A percentile compares a stretch with the other conserved stretches of the same genome.
Conservation (phyloP, 2,888 invertebrate genomes). For the Yponomeuta plumbellus region DNA sequence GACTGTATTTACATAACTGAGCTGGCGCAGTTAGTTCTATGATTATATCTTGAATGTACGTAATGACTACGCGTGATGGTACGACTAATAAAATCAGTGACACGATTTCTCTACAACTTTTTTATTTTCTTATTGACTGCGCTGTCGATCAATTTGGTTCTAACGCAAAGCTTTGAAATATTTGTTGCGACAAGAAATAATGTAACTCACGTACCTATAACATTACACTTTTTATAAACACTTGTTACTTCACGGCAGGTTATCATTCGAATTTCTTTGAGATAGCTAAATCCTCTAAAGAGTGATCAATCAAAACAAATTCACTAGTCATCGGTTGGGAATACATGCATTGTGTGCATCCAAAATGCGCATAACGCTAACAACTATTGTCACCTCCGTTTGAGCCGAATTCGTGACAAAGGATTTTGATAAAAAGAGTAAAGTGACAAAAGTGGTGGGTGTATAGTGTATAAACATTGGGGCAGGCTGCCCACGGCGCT, state of each 20-base stretch:
- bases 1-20: slow-evolving; percentile 36
- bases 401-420: slow-evolving; percentile 65
- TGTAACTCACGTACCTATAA: background rate
- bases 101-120: slow-evolving; percentile 49
- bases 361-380: slow-evolving; percentile 61
- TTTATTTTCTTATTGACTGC: slow-evolving; percentile 25
- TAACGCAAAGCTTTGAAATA: background rate
- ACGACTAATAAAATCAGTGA: slow-evolving; percentile 44
- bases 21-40: slow-evolving; percentile 54
- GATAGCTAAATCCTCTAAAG: slow-evolving; percentile 35
- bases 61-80: slow-evolving; percentile 35
- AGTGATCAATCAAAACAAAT: slow-evolving; percentile 72
- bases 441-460: slow-evolving; percentile 62
- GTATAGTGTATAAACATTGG: slow-evolving; percentile 70
- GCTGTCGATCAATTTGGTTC: background rate
- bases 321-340: slow-evolving; percentile 74
- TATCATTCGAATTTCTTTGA: slow-evolving; percentile 48
- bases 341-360: slow-evolving; percentile 65
- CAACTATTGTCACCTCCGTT: slow-evolving; percentile 72
- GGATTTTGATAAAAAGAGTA: slow-evolving; percentile 53
- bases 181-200: background rate
- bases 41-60: slow-evolving; percentile 56
- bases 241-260: slow-evolving; percentile 38
- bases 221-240: slow-evolving; percentile 19
- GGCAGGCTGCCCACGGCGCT: slow-evolving; percentile 48